Evolutionary conservation across 2,113 vertebrate genomes (phyloP).

Genomic region (Haliaeetus leucogaster): DNA sequence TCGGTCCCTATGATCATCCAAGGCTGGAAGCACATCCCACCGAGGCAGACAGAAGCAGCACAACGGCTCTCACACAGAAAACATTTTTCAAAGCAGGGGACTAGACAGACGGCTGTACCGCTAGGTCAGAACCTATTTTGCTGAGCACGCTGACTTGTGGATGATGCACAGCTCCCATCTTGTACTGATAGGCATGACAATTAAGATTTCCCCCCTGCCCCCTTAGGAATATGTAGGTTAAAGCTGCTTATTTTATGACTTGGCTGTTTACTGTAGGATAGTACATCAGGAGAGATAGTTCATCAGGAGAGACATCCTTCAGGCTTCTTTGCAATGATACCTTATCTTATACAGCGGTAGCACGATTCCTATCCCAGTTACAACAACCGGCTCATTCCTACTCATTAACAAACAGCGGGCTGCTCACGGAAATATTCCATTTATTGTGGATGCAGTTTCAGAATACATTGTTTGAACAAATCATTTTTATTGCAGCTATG

Average conservation of each 20-base stretch:
- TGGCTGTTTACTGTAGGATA: background rate
- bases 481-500: conserved; percentile 79
- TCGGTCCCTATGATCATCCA: background rate
- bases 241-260: background rate
- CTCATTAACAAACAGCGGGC: conserved; percentile 13
- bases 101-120: accelerated
- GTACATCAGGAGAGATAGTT: background rate
- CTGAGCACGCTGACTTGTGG: background rate
- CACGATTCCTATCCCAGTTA: background rate
- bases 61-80: accelerated
- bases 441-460: conserved; percentile 93
- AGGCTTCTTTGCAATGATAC: background rate
- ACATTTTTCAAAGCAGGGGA: background rate
- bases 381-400: background rate
- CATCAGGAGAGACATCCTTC: background rate
- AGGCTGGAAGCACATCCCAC: background rate
- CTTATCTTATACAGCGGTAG: accelerated
- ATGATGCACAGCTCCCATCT: background rate
- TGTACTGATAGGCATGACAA: background rate
- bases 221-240: background rate
- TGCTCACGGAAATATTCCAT: conserved; percentile 78
- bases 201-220: background rate
- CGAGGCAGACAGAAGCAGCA: background rate
- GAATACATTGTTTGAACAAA: conserved; percentile 82
- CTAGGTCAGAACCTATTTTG: background rate